Evolutionary conservation across 2,797 vertebrate genomes (phyloP).

Genomic region (Labeo calbasu): DNA sequence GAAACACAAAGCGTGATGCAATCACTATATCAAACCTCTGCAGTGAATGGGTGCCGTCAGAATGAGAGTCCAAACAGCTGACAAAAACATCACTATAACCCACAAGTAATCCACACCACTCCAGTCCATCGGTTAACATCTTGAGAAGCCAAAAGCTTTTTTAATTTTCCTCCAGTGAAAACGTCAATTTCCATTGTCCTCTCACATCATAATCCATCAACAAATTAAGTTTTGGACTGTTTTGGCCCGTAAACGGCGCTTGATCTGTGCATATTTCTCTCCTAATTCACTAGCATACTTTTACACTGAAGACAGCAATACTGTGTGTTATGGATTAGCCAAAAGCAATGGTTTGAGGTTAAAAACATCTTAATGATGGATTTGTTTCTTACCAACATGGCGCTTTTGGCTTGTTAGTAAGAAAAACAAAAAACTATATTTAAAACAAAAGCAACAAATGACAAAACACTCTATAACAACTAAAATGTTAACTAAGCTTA

Average conservation of each 20-base stretch:
- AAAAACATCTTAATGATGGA: not conserved
- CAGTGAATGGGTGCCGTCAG: constrained; percentile 1
- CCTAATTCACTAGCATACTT: not conserved
- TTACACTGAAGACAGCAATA: not conserved
- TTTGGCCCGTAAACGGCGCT: not conserved
- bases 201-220: not conserved
- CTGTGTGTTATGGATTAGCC: not conserved
- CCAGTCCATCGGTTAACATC: not conserved
- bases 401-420: too few relatives aligned
- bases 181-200: not conserved
- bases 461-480: too few relatives aligned
- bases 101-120: not conserved
- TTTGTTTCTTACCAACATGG: not conserved
- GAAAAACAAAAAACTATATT: too few relatives aligned
- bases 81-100: not conserved
- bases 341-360: not conserved
- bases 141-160: not conserved
- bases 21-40: not conserved
- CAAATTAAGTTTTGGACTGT: not conserved
- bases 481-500: too few relatives aligned
- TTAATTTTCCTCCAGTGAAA: not conserved
- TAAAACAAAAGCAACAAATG: too few relatives aligned
- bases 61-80: not conserved
- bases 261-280: not conserved
- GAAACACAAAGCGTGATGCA: not conserved